Conservation (phyloP, 2,113 vertebrate species). For the Hemiprocne comata region DNA sequence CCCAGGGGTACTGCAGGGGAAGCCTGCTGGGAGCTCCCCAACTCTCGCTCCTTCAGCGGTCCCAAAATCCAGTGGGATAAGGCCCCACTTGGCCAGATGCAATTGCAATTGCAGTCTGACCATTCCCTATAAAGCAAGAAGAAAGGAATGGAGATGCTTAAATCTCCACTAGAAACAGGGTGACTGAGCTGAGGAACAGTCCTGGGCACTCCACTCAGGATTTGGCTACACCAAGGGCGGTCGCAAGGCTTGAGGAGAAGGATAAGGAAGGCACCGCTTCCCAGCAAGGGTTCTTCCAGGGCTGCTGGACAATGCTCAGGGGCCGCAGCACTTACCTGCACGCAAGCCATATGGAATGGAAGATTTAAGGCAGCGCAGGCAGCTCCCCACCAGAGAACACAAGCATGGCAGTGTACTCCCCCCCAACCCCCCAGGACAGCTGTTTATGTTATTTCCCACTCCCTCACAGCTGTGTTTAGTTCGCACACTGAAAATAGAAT, state of each 20-base stretch:
- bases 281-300: neutral
- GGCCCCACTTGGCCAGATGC: fast-evolving
- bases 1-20: neutral
- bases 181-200: neutral
- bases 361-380: neutral
- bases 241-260: neutral
- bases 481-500: conserved; percentile 20
- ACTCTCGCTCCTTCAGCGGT: neutral
- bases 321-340: fast-evolving
- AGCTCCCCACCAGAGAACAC: neutral
- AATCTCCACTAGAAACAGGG: neutral
- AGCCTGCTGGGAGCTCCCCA: neutral
- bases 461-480: neutral
- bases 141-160: neutral
- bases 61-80: fast-evolving
- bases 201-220: neutral
- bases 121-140: neutral
- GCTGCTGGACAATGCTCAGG: fast-evolving
- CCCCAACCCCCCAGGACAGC: neutral
- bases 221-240: neutral
- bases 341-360: neutral
- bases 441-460: conserved; percentile 23
- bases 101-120: fast-evolving
- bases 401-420: neutral
- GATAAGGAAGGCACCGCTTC: fast-evolving